Conservation (phyloP, 2,888 invertebrate species). For the Andrena flavipes region DNA sequence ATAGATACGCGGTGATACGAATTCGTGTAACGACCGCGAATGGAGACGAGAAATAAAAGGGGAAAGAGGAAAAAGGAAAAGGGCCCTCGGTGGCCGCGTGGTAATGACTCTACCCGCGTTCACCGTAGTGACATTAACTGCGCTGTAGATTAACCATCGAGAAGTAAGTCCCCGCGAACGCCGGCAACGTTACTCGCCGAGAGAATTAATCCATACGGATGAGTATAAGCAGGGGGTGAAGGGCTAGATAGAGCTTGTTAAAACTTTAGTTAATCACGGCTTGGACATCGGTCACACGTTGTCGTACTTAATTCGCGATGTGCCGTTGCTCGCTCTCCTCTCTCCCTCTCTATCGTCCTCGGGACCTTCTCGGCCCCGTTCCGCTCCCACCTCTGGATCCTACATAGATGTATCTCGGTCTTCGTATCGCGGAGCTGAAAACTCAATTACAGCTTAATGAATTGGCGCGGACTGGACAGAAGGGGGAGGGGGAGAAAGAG, state of each 20-base stretch:
- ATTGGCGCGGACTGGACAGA: conserved; percentile 75
- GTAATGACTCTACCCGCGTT: conserved; percentile 49
- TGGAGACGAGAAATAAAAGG: not conserved
- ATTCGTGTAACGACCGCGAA: conserved; percentile 39
- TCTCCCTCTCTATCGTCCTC: conserved; percentile 24
- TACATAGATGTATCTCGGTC: conserved; percentile 79
- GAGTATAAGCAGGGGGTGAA: conserved; percentile 39
- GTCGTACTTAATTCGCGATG: conserved; percentile 80
- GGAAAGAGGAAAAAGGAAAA: not conserved
- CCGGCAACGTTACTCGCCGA: conserved; percentile 1
- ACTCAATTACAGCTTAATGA: conserved; percentile 85
- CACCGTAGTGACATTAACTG: conserved; percentile 54
- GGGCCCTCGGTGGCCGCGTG: not conserved
- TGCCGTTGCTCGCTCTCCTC: conserved; percentile 32
- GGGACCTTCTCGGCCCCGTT: conserved; percentile 12
- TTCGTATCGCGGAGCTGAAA: conserved; percentile 83
- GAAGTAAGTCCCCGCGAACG: conserved; percentile 45
- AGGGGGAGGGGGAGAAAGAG: conserved; percentile 1
- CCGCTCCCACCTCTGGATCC: conserved; percentile 34
- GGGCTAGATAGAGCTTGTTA: conserved; percentile 79
- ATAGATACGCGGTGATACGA: conserved; percentile 20
- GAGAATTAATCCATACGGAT: conserved; percentile 55
- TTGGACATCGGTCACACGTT: conserved; percentile 83
- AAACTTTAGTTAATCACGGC: conserved; percentile 83
- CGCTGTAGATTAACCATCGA: conserved; percentile 58